Conservation (phyloP, 64 coral and sea anemone genomes). For the Montipora cactus region DNA sequence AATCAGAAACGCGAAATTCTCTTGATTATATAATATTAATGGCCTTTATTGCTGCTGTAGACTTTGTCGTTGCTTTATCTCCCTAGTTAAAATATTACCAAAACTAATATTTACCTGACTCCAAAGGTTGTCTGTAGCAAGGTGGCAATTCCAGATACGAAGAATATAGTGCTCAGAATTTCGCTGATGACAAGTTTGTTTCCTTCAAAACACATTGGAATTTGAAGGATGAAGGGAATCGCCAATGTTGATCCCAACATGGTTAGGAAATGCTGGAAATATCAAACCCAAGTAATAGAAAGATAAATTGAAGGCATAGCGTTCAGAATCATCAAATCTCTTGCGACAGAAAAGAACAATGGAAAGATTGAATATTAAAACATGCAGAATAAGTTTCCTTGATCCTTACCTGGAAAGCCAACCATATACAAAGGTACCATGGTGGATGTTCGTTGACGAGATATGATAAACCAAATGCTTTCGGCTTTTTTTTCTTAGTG, state of each 20-base stretch:
- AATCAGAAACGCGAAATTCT: too few relatives aligned
- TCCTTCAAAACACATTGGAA: slow-evolving; percentile 72
- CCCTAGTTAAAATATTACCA: too few relatives aligned
- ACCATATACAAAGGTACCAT: slow-evolving; percentile 63
- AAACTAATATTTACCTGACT: slow-evolving; percentile 62
- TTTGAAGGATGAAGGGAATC: slow-evolving; percentile 77
- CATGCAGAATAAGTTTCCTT: too few relatives aligned
- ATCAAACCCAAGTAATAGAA: background rate
- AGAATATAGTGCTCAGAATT: slow-evolving; percentile 87
- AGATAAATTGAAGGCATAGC: background rate
- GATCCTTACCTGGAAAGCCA: slow-evolving; percentile 88
- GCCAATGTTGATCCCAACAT: slow-evolving; percentile 94
- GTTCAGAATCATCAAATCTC: background rate
- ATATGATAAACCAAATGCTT: slow-evolving; percentile 70
- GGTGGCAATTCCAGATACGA: slow-evolving; percentile 87
- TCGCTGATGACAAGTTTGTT: slow-evolving; percentile 85
- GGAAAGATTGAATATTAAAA: too few relatives aligned
- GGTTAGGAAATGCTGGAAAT: slow-evolving; percentile 91
- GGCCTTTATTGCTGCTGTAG: too few relatives aligned
- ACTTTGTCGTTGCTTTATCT: too few relatives aligned
- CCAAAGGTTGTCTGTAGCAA: slow-evolving; percentile 86
- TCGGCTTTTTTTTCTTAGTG: slow-evolving; percentile 10
- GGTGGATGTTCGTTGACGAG: slow-evolving; percentile 81
- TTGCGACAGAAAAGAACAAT: too few relatives aligned
- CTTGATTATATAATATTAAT: too few relatives aligned